These are phyloP conservation scores for Drosophila eugracilis DNA, from an alignment of 1,140 invertebrate genomes.

Conservation along the genomic window DNA sequence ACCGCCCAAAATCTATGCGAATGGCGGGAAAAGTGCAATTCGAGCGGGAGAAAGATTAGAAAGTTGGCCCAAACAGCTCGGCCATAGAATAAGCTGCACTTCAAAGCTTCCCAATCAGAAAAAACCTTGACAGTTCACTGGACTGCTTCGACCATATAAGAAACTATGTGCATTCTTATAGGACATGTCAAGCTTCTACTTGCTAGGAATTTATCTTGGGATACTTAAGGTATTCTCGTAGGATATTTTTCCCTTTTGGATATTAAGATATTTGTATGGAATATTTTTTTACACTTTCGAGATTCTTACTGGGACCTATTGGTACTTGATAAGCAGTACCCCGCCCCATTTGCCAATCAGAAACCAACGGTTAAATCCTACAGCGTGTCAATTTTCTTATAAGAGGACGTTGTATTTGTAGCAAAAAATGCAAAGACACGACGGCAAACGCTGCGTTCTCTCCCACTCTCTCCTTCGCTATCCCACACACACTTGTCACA, in stretches of 20 bases:
- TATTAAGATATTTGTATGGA: neutral
- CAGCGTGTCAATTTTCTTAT: constrained; percentile 47
- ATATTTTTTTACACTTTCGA: neutral
- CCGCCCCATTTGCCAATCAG: constrained; percentile 19
- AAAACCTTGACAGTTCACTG: neutral
- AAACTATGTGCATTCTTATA: neutral
- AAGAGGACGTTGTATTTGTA: constrained; percentile 58
- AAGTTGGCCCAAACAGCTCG: constrained; percentile 22
- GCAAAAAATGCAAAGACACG: constrained; percentile 78
- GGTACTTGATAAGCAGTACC: neutral
- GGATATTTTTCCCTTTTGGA: neutral
- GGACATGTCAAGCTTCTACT: neutral
- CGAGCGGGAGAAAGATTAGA: constrained; percentile 64
- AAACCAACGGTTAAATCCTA: constrained; percentile 26
- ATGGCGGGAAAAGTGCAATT: constrained; percentile 79
- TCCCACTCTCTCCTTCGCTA: constrained; percentile 23
- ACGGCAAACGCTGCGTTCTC: constrained; percentile 59
- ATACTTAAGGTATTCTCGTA: neutral
- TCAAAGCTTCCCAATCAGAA: neutral
- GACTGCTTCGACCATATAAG: neutral
- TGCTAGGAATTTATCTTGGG: neutral
- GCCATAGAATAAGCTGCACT: neutral
- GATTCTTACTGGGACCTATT: neutral
- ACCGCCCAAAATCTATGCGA: constrained; percentile 77
- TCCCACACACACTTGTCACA: constrained; percentile 68